These are phyloP conservation scores for Varanus salvator DNA, from an alignment of 2,113 vertebrate species.

Conservation along the genomic window DNA sequence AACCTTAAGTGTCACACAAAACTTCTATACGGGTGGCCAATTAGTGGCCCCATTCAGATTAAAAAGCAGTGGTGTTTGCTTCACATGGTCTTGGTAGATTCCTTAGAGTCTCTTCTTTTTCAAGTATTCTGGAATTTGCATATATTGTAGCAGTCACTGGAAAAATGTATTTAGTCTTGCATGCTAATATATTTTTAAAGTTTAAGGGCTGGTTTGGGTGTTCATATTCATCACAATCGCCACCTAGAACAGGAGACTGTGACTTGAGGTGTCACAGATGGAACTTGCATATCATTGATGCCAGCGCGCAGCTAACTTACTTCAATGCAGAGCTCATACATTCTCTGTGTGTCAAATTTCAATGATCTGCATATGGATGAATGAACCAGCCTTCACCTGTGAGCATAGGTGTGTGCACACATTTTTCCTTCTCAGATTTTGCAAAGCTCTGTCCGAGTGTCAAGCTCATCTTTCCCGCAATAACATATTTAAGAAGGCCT, in stretches of 20 bases:
- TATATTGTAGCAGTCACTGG: neutral
- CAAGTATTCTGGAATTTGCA: neutral
- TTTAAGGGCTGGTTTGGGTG: neutral
- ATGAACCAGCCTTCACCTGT: neutral
- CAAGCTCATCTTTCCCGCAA: neutral
- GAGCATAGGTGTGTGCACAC: rapidly evolving
- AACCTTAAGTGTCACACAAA: neutral
- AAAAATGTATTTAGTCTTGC: neutral
- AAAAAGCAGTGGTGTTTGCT: neutral
- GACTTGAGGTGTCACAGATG: neutral
- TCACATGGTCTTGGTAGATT: neutral
- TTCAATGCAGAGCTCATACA: neutral
- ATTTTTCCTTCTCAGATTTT: neutral
- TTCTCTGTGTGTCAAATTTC: neutral
- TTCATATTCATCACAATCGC: neutral
- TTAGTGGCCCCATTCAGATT: neutral
- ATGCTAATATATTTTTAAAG: neutral
- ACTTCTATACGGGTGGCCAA: neutral
- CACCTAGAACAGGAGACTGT: neutral
- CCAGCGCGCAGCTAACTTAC: too few species aligned
- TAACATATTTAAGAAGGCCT: neutral
- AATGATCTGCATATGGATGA: neutral
- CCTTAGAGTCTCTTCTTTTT: neutral
- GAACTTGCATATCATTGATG: neutral
- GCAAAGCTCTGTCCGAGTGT: neutral